Evolutionary conservation across 2,888 invertebrate genomes (phyloP).

Genomic region (Resseliella maxima): DNA sequence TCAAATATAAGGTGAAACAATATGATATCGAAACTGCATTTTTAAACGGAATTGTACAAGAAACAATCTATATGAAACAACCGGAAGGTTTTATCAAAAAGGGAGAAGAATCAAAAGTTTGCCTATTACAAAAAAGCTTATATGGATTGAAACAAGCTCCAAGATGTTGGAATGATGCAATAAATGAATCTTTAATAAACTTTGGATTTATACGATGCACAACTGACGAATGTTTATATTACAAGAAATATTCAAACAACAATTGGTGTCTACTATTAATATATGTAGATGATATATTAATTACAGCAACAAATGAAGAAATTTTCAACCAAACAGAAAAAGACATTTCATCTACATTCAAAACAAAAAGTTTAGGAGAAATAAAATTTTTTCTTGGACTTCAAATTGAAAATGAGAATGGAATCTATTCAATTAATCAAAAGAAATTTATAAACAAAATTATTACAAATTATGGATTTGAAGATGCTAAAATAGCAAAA

Average conservation of each 20-base stretch:
- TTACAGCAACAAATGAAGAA: neutral
- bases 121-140: slow-evolving; percentile 58
- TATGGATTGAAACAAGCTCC: slow-evolving; percentile 60
- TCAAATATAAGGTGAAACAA: neutral
- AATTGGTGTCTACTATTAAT: slow-evolving; percentile 57
- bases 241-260: slow-evolving; percentile 49
- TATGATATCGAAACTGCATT: slow-evolving; percentile 62
- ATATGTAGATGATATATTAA: slow-evolving; percentile 57
- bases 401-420: slow-evolving; percentile 38
- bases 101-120: slow-evolving; percentile 22
- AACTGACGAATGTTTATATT: slow-evolving; percentile 59
- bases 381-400: slow-evolving; percentile 10
- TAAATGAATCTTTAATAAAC: slow-evolving; percentile 56
- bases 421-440: slow-evolving; percentile 58
- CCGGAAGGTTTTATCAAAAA: slow-evolving; percentile 58
- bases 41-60: slow-evolving; percentile 60
- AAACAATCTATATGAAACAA: slow-evolving; percentile 57
- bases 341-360: neutral
- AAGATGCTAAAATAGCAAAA: neutral
- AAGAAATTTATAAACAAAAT: slow-evolving; percentile 58
- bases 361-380: neutral
- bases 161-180: slow-evolving; percentile 59
- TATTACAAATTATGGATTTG: slow-evolving; percentile 58
- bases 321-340: too few species aligned
- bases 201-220: slow-evolving; percentile 57